These are phyloP conservation scores for Callaeas wilsoni DNA, from an alignment of 2,113 vertebrate species.

Conservation along the genomic window DNA sequence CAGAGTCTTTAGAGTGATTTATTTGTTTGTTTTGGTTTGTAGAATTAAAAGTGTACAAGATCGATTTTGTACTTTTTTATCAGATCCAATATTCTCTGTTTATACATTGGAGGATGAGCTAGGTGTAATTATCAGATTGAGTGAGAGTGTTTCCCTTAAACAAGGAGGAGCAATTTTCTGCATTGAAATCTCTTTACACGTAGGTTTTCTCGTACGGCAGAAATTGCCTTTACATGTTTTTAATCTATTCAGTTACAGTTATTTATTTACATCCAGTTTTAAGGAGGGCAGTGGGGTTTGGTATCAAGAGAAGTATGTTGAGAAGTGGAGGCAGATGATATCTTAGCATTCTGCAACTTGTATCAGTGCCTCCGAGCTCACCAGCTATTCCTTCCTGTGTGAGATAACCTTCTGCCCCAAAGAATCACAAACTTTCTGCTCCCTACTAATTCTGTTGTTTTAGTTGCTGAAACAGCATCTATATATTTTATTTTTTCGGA, in stretches of 20 bases:
- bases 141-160: neutral
- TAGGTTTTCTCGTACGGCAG: neutral
- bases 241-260: neutral
- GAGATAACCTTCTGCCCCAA: slow-evolving; percentile 20
- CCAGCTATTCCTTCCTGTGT: neutral
- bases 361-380: neutral
- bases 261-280: neutral
- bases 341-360: neutral
- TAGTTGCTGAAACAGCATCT: slow-evolving; percentile 59
- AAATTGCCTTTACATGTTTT: neutral
- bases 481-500: slow-evolving; percentile 39
- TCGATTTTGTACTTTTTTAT: neutral
- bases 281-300: neutral
- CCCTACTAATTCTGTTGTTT: slow-evolving; percentile 31
- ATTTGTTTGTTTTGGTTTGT: neutral
- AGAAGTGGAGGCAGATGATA: neutral
- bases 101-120: neutral
- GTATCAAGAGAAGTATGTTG: neutral
- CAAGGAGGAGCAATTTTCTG: neutral
- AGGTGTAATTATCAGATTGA: neutral
- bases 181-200: neutral
- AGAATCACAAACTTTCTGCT: slow-evolving; percentile 31
- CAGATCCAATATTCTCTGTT: neutral
- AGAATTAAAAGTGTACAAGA: neutral
- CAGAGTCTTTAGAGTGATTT: neutral